Percentiles rank a stretch among this genome's conserved stretches.
phyloP scores from a whole-genome alignment of 1,140 invertebrate genomes.

The Rhagoletis pomonella region DNA sequence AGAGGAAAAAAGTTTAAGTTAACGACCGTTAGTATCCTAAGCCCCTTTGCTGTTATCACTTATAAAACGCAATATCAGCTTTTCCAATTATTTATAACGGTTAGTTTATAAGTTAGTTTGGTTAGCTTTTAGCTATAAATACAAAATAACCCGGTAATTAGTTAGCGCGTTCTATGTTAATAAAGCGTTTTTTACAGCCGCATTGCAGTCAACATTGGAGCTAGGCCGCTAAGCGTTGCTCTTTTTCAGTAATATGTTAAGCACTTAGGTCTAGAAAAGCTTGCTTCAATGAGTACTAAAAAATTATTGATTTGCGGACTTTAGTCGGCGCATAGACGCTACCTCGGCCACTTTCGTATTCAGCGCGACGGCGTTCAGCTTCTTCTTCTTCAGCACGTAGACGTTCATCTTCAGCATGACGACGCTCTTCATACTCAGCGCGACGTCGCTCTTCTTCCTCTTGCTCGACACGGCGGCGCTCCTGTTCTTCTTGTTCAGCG shows the following conservation, averaged over 20 bases:
- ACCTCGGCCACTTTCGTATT: constrained; percentile 16
- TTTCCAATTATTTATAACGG: background rate
- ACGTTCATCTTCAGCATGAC: constrained; percentile 42
- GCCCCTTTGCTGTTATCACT: background rate
- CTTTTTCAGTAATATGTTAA: background rate
- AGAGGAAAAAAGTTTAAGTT: no score
- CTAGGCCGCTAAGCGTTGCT: background rate
- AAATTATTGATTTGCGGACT: constrained; percentile 4
- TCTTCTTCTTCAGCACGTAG: constrained; percentile 32
- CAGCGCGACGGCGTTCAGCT: background rate
- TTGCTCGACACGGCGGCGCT: background rate
- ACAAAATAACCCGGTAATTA: background rate
- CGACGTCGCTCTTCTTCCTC: background rate
- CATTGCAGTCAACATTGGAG: background rate
- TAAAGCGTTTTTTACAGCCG: constrained; percentile 36
- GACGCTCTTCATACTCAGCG: constrained; percentile 4
- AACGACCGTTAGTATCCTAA: no score
- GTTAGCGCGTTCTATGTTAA: background rate
- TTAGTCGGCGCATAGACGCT: background rate
- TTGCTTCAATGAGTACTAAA: background rate
- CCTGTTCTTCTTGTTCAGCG: constrained; percentile 13
- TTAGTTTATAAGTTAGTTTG: constrained; percentile 11
- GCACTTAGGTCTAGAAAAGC: background rate
- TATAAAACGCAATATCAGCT: background rate
- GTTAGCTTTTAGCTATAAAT: background rate